phyloP scores from a whole-genome alignment of 1,140 invertebrate genomes.

The Drosophila gunungcola region DNA sequence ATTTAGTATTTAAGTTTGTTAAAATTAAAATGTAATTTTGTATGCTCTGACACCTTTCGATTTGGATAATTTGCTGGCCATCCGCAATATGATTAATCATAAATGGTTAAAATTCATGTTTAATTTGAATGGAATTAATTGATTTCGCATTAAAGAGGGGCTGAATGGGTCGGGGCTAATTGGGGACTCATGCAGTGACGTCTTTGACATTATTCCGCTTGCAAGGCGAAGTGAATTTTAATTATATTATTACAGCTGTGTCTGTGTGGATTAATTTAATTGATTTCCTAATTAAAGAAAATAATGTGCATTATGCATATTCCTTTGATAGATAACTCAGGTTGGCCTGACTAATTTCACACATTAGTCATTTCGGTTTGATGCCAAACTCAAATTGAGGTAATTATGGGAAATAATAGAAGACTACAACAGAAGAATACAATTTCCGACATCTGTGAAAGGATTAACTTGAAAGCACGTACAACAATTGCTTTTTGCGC shows the following conservation, averaged over 20 bases:
- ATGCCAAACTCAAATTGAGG: constrained; percentile 23
- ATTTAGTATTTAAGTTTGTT: not conserved
- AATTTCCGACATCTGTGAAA: not conserved
- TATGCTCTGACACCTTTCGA: too few relatives aligned
- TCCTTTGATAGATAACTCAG: constrained; percentile 6
- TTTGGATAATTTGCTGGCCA: not conserved
- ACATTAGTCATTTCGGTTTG: constrained; percentile 10
- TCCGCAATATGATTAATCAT: constrained; percentile 53
- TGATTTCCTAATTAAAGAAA: constrained; percentile 74
- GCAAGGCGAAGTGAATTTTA: constrained; percentile 56
- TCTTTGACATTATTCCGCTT: constrained; percentile 30
- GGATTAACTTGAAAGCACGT: not conserved
- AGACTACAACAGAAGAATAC: too few relatives aligned
- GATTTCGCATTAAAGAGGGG: constrained; percentile 4
- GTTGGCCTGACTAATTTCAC: constrained; percentile 12
- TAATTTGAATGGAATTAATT: constrained; percentile 65
- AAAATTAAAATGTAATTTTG: not conserved
- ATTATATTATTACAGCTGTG: constrained; percentile 70
- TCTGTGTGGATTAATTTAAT: constrained; percentile 45
- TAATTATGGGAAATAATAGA: constrained; percentile 37
- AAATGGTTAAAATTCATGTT: constrained; percentile 39
- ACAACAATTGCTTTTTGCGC: not conserved
- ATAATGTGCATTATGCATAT: constrained; percentile 27
- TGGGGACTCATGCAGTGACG: not conserved
- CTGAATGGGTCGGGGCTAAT: not conserved